A percentile compares a stretch with the other conserved stretches of the same genome.
Conservation (phyloP, 2,797 vertebrate species). For the Pangasius krempfi region DNA sequence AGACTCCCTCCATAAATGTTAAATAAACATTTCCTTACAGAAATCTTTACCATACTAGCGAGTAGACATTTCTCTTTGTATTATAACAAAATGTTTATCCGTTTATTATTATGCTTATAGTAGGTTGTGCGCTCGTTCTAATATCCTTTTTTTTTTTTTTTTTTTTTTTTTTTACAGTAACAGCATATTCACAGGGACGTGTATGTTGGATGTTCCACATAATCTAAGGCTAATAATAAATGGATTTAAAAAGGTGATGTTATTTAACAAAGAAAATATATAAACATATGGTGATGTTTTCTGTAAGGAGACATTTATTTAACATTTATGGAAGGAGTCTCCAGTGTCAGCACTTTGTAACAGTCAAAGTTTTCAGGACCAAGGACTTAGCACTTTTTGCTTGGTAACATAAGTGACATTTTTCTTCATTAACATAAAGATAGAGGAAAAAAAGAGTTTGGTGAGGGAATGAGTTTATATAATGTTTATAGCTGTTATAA, state of each 20-base stretch:
- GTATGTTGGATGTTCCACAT: not conserved
- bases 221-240: not conserved
- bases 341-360: not conserved
- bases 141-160: not conserved
- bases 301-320: not conserved
- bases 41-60: not conserved
- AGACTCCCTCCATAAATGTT: not conserved
- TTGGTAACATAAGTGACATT: not conserved
- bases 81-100: not conserved
- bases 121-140: not conserved
- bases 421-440: not conserved
- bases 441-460: not conserved
- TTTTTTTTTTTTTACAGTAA: not conserved
- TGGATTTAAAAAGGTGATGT: not conserved
- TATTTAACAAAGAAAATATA: not conserved
- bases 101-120: not conserved
- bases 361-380: not conserved
- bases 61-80: not conserved
- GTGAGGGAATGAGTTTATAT: not conserved
- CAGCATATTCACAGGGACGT: not conserved
- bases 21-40: not conserved
- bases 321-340: not conserved
- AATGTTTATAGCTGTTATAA: not conserved
- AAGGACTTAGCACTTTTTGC: not conserved
- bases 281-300: not conserved